Percentiles rank a stretch among this genome's conserved stretches.
Evolutionary conservation across 64 coral and sea anemone genomes (phyloP).

Genomic region (Montipora sp.): DNA sequence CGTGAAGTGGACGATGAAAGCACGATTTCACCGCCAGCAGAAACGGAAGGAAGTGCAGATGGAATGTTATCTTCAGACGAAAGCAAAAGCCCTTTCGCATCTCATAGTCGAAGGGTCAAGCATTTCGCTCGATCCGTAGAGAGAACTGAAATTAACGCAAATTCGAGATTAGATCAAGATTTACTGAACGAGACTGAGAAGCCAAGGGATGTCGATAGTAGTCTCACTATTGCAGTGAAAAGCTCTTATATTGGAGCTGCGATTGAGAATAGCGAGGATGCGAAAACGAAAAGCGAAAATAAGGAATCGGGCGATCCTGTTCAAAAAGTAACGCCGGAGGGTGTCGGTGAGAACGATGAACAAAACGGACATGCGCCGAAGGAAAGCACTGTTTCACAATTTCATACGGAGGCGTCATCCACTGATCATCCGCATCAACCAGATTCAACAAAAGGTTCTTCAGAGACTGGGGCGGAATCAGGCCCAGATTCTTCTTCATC

Average conservation of each 20-base stretch:
- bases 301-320: not conserved
- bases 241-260: constrained; percentile 81
- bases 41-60: not conserved
- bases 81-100: not conserved
- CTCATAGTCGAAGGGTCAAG: not conserved
- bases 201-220: constrained; percentile 73
- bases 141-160: constrained; percentile 2
- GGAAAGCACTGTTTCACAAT: not conserved
- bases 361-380: not conserved
- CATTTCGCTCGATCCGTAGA: not conserved
- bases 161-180: constrained; percentile 1
- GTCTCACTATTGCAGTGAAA: constrained; percentile 81
- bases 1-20: not conserved
- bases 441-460: not conserved
- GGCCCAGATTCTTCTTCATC: constrained; percentile 15
- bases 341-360: not conserved
- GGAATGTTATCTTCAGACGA: not conserved
- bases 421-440: constrained; percentile 4
- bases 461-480: not conserved
- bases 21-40: not conserved
- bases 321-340: not conserved
- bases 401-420: not conserved
- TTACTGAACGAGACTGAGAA: constrained; percentile 66
- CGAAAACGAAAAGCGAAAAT: not conserved
- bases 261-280: constrained; percentile 7